Base-by-base conservation (phyloP, 1,140 invertebrate species). In the Drosophila triauraria region DNA sequence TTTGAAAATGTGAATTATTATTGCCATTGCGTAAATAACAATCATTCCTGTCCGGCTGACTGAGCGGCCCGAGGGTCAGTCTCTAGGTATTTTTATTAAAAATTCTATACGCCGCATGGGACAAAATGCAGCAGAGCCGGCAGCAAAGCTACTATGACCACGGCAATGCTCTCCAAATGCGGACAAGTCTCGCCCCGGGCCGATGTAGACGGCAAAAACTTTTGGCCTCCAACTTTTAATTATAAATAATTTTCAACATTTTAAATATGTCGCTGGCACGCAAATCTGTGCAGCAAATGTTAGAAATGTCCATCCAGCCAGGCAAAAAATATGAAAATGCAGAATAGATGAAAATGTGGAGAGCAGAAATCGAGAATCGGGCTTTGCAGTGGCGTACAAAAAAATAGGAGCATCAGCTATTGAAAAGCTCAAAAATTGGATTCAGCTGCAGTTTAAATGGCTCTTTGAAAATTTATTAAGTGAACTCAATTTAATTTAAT, bases 11-110 rank as follows among this genome's bases (percentile, higher is more conserved):
- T 50, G 80, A 80, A 91, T 91, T 91, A 91, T 87, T 83, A 91
- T 87, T 83, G 82, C 80, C 83, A 86, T 91, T 87, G 87, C 87
- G 87, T 91, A 91, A 91, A 91, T 91, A 91, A 87, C 87, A 87
- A 91, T 91, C 87, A 91, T 91, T 91, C 87, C 87, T 65, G 38
- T 68, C 63, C 65, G 62, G 44, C 62, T 64, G 75, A 72, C 47
- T 51, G 17, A n/a, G 13, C 57, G 40, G 27, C 43, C 50, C 30
- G n/a, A 43, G 57, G 35, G 38, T 48, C 30, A 51, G 53, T 59
- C 54, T 35, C 59, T 47, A 69, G 63, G 84, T 79, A 88, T 72
- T 90, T 88, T 88, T 88, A 88, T 81, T 90, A 90, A 84, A 86
- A 83, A 83, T 83, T 74, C 56, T 64, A 51, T 23, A 20, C 44